These are phyloP conservation scores for Chloromyia formosa DNA, from an alignment of 2,888 invertebrate species.

Conservation along the genomic window DNA sequence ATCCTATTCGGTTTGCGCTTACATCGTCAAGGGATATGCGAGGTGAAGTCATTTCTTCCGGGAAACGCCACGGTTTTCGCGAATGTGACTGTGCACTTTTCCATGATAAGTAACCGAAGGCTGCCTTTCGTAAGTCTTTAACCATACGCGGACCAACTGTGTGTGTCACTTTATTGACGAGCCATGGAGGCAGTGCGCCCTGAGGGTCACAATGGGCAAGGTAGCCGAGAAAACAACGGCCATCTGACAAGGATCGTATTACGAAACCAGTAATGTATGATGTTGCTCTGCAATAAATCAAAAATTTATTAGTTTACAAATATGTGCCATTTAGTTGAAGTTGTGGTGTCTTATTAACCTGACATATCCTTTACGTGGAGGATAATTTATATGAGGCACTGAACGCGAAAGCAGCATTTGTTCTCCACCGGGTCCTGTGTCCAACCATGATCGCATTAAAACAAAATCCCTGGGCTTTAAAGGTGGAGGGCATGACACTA, in stretches of 20 bases:
- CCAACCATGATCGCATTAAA: conserved; percentile 90
- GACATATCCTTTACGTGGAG: conserved; percentile 83
- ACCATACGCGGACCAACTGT: conserved; percentile 87
- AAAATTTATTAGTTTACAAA: neutral
- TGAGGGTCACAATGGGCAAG: conserved; percentile 90
- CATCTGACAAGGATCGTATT: conserved; percentile 68
- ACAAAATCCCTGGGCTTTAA: conserved; percentile 92
- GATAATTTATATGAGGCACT: conserved; percentile 85
- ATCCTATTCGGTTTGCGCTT: too few species aligned
- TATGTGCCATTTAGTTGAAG: neutral
- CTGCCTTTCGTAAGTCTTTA: conserved; percentile 82
- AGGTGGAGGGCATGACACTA: conserved; percentile 88
- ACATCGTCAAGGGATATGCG: conserved; percentile 73
- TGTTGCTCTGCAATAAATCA: conserved; percentile 66
- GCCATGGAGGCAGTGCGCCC: conserved; percentile 87
- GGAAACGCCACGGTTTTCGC: conserved; percentile 87
- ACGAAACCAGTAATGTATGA: conserved; percentile 74
- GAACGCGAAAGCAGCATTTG: conserved; percentile 92
- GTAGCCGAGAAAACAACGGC: conserved; percentile 84
- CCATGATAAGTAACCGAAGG: conserved; percentile 83
- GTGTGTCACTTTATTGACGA: conserved; percentile 84
- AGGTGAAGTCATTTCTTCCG: conserved; percentile 81
- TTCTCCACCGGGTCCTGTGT: conserved; percentile 75
- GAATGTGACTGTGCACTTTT: conserved; percentile 78
- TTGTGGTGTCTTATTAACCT: conserved; percentile 63